Evolutionary conservation across 2,888 invertebrate species (phyloP).

Genomic region (Ditula angustiorana): DNA sequence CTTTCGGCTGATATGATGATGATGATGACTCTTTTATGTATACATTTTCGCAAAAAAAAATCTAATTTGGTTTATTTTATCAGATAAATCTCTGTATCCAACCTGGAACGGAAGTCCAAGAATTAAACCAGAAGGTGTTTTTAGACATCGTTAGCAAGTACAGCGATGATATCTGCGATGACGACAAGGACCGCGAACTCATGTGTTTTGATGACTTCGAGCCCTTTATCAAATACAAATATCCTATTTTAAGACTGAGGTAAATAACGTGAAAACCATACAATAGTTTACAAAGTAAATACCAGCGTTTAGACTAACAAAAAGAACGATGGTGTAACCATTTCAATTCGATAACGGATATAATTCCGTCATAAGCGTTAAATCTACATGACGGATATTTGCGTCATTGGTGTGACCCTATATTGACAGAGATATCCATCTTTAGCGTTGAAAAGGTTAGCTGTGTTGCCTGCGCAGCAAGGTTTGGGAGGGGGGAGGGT

Average conservation of each 20-base stretch:
- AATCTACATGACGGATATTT: too few relatives aligned
- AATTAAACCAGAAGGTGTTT: not conserved
- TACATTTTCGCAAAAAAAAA: too few relatives aligned
- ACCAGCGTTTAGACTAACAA: not conserved
- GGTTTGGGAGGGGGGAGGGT: too few relatives aligned
- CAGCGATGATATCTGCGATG: not conserved
- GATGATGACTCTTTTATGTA: too few relatives aligned
- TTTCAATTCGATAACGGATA: too few relatives aligned
- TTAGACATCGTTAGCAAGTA: not conserved
- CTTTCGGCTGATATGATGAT: too few relatives aligned
- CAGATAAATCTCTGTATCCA: not conserved
- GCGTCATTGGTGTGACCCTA: too few relatives aligned
- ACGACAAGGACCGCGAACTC: not conserved
- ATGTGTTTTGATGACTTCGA: not conserved
- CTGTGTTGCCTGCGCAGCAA: too few relatives aligned
- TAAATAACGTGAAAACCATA: not conserved
- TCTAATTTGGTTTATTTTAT: not conserved
- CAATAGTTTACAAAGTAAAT: not conserved
- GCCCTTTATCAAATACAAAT: not conserved
- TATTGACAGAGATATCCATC: too few relatives aligned
- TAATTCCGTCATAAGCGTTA: too few relatives aligned
- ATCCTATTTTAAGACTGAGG: not conserved
- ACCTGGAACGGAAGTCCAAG: not conserved
- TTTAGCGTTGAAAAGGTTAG: too few relatives aligned
- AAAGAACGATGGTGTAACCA: too few relatives aligned